Base-by-base conservation (phyloP, 92 coral and sea anemone species). In the Micromussa lordhowensis region DNA sequence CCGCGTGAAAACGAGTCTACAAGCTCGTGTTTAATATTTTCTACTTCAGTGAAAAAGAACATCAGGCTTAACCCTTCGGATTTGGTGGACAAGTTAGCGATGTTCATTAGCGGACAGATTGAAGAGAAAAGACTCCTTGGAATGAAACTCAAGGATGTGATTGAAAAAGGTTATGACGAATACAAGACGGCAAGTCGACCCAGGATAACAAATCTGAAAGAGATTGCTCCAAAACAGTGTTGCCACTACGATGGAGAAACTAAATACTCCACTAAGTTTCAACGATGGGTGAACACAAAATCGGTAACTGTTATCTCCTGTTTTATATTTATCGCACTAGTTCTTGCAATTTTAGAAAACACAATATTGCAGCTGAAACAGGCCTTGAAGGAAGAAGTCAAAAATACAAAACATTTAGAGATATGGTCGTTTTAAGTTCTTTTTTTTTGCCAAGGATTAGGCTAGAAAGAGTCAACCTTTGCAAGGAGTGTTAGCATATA, bases 241-340 rank as follows among this genome's bases (percentile, higher is more conserved):
- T 95, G 98, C 36, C 95, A 93, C 0, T 95, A 95, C 68, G 96
- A 93, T 70, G 98, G 98, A 0, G 83, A 95, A 59, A 93, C 94
- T 7, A 90, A 90, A 29, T 95, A 93, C 68, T 93, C 92, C 35
- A 95, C 95, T 2, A 92, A 85, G 71, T 95, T 95, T 58, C 93
- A 93, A 34, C 87, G 91, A 73, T 95, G 98, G 98, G 96, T 95
- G 34, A 89, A 95, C 69, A 93, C 79, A 4, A 90, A 89, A 77
- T 91, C 96, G 82, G 96, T 93, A 88, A 91, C 61, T 82, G 13
- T 10, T 14, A 14, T 28, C 17, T 17, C 28, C 2, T 7, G 15
- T 29, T 78, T 49, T 54, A 19, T 22, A 14, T 54, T 49, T 78
- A 12, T 5, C 7, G 22, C 35, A 13, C 36, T 16, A 44, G 11